Percentiles rank a stretch among this genome's conserved stretches.
Conservation (phyloP, 2,797 vertebrate genomes). For the Rhinoraja longicauda region DNA sequence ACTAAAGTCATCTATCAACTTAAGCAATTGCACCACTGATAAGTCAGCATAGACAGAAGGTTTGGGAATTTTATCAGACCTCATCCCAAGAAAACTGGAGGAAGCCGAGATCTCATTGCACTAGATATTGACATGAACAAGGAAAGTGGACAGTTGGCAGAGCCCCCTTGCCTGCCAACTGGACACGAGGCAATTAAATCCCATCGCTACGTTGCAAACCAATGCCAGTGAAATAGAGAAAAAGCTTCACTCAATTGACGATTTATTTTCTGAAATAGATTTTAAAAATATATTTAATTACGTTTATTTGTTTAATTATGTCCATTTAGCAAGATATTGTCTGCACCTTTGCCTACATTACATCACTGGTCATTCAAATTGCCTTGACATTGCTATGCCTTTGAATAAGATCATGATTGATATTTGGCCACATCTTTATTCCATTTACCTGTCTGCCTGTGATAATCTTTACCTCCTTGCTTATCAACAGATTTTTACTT, state of each 20-base stretch:
- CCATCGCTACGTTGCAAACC: background rate
- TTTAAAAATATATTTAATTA: too few relatives aligned
- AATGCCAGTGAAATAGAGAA: background rate
- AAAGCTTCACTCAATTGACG: background rate
- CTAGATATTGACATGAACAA: background rate
- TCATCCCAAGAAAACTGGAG: background rate
- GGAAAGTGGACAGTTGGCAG: background rate
- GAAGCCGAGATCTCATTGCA: background rate
- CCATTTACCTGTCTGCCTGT: too few relatives aligned
- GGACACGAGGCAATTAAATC: background rate
- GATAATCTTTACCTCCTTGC: too few relatives aligned
- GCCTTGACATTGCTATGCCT: too few relatives aligned
- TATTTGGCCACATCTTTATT: too few relatives aligned
- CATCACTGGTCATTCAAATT: background rate
- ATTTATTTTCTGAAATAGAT: background rate
- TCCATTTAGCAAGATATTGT: background rate
- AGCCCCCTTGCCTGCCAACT: constrained; percentile 8
- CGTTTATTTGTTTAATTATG: too few relatives aligned
- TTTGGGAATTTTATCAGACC: constrained; percentile 12
- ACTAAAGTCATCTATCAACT: constrained; percentile 24
- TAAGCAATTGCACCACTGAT: constrained; percentile 23
- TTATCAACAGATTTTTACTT: too few relatives aligned
- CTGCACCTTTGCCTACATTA: background rate
- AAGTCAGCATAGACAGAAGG: background rate
- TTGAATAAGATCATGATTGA: too few relatives aligned